Conservation (phyloP, 2,888 invertebrate genomes). For the Ichneumoninae sp. region DNA sequence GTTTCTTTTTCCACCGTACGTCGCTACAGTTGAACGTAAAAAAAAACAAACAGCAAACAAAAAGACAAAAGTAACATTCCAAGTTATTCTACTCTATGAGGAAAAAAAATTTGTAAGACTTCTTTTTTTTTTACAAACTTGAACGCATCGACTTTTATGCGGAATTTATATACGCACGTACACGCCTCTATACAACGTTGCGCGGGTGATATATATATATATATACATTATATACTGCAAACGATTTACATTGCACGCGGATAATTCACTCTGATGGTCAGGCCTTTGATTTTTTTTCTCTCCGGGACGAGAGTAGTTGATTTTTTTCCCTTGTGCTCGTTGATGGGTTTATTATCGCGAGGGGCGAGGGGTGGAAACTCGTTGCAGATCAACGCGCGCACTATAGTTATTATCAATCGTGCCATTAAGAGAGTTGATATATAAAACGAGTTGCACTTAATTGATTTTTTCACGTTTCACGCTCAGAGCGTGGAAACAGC, state of each 20-base stretch:
- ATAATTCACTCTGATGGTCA: slow-evolving; percentile 29
- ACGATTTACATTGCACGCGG: slow-evolving; percentile 9
- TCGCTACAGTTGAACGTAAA: slow-evolving; percentile 6
- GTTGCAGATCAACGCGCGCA: slow-evolving; percentile 41
- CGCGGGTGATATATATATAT: slow-evolving; percentile 28
- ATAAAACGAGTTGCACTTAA: slow-evolving; percentile 31
- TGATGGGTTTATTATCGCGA: slow-evolving; percentile 39
- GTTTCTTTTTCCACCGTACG: slow-evolving; percentile 17
- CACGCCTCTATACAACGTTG: slow-evolving; percentile 50
- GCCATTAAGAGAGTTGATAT: slow-evolving; percentile 58
- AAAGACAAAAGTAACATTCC: slow-evolving; percentile 54
- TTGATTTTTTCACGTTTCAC: slow-evolving; percentile 25
- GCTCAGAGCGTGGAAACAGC: not conserved
- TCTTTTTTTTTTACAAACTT: slow-evolving; percentile 33
- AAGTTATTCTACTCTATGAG: slow-evolving; percentile 26
- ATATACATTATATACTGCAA: slow-evolving; percentile 26
- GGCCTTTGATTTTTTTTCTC: slow-evolving; percentile 34
- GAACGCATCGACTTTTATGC: slow-evolving; percentile 49
- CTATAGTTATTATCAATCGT: slow-evolving; percentile 62
- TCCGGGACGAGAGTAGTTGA: slow-evolving; percentile 32
- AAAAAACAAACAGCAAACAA: slow-evolving; percentile 2
- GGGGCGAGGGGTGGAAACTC: not conserved
- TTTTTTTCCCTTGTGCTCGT: slow-evolving; percentile 46
- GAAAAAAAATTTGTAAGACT: not conserved
- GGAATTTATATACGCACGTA: slow-evolving; percentile 43